Conservation (phyloP, 2,797 vertebrate genomes). For the Hypotaenidia philippensis region DNA sequence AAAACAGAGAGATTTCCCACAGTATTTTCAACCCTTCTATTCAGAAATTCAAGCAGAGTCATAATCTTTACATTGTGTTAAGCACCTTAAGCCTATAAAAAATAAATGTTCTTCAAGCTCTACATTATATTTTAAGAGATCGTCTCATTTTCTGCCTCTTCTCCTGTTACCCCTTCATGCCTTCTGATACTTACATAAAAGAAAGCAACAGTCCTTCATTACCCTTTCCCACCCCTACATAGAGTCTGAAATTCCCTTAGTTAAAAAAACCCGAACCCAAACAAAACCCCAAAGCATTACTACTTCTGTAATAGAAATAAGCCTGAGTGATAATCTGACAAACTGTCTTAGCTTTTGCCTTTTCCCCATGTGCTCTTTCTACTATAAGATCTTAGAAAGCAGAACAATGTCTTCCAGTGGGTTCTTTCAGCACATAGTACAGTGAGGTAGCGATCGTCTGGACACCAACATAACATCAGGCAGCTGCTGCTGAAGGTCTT, state of each 20-base stretch:
- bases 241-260: neutral
- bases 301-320: neutral
- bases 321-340: neutral
- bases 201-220: neutral
- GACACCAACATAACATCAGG: neutral
- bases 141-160: neutral
- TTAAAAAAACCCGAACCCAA: neutral
- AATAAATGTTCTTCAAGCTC: neutral
- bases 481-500: neutral
- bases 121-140: neutral
- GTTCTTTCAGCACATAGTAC: neutral
- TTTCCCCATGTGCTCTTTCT: neutral
- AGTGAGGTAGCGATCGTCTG: neutral
- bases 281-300: neutral
- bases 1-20: neutral
- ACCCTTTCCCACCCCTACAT: neutral
- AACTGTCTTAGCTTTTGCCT: neutral
- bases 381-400: neutral
- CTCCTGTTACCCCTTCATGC: neutral
- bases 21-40: neutral
- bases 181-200: neutral
- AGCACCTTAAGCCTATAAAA: neutral
- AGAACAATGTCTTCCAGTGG: neutral
- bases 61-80: neutral
- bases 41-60: neutral